Conservation (phyloP, 2,113 vertebrate genomes). For the Leucopsar rothschildi region DNA sequence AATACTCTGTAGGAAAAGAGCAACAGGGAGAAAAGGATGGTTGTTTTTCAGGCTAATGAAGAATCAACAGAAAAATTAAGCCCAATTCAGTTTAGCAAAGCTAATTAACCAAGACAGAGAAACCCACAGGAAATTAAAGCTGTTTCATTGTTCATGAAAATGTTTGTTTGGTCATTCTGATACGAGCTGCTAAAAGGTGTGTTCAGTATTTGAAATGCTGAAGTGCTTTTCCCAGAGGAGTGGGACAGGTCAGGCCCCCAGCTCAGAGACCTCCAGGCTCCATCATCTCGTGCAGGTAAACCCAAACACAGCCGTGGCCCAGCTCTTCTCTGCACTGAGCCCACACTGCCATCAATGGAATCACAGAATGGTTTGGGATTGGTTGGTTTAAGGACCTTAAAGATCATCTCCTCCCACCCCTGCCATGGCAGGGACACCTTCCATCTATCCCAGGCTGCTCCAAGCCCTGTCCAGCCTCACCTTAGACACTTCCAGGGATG, state of each 20-base stretch:
- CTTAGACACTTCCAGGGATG: not conserved
- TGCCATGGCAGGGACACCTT: not conserved
- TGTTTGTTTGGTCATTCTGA: not conserved
- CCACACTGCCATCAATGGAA: not conserved
- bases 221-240: not conserved
- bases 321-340: not conserved
- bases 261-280: not conserved
- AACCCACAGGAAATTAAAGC: not conserved
- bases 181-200: not conserved
- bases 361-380: not conserved
- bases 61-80: constrained; percentile 12
- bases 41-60: not conserved
- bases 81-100: not conserved
- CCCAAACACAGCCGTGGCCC: not conserved
- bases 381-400: not conserved
- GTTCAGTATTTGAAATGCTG: not conserved
- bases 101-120: not conserved
- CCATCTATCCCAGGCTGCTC: not conserved
- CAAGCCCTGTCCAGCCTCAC: rapidly evolving
- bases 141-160: not conserved
- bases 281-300: rapidly evolving
- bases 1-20: not conserved
- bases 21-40: not conserved
- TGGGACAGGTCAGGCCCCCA: not conserved
- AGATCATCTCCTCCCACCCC: not conserved